Base-by-base conservation (phyloP, 2,113 vertebrate genomes). In the Mystacornis crossleyi region DNA sequence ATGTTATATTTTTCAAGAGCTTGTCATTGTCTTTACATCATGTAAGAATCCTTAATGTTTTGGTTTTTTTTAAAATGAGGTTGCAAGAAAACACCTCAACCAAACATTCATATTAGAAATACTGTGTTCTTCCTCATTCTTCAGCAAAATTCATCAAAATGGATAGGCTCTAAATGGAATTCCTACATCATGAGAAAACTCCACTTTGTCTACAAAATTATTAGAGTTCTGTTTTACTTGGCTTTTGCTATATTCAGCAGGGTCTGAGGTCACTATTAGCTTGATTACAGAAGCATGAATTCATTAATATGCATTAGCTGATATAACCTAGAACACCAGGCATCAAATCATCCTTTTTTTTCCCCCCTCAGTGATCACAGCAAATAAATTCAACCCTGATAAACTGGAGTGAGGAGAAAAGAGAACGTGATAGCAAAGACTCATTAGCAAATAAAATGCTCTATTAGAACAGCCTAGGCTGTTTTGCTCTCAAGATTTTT, bases 221-320 rank as follows among this genome's bases (percentile, higher is more conserved):
- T 81, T 81, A 86, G 11, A 84, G 17, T 9, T 86, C 51, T 64
- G n/a, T 45, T 95, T 95, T 91, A 79, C 24, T 62, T 94, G 80
- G 50, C 45, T 91, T 91, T 72, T 94, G 33, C 20, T 40, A 25
- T 42, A 75, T 74, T 69, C 89, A 85, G 15, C 18, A 53, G n/a
- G 14, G n/a, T 85, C 83, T 94, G 55, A 95, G 60, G 72, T 95
- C 89, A 91, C n/a, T 89, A 74, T 84, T 81, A 95, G 21, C 67
- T 73, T 95, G 80, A 90, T 83, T 95, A 83, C 80, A 95, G 84
- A 95, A 93, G 43, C 81, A 86, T 71, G 28, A 88, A 91, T 19
- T 86, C 14, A 89, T 96, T 84, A 95, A 89, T 69, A 89, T 72
- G 77, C 48, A 86, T 91, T 91, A 84, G 31, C 24, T 87, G 53